Evolutionary conservation across 1,140 invertebrate genomes (phyloP).

Genomic region (Thereuonema tuberculata): DNA sequence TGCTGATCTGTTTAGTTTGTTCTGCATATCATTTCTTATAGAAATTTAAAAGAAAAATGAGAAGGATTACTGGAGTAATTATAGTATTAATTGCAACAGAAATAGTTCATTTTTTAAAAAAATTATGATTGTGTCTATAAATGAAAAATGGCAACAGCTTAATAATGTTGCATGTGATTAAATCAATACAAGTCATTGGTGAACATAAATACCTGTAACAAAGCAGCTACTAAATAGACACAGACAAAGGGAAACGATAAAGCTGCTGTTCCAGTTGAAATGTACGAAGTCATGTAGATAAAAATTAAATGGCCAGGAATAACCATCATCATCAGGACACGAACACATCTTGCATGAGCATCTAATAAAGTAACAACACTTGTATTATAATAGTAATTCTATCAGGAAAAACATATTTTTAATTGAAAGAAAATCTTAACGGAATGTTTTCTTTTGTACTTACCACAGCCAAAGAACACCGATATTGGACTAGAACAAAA

Average conservation of each 20-base stretch:
- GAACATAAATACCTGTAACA: slow-evolving; percentile 37
- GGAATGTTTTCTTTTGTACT: slow-evolving; percentile 6
- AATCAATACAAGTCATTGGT: no score
- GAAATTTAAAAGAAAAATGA: no score
- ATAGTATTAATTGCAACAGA: no score
- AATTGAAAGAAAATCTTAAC: background rate
- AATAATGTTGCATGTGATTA: no score
- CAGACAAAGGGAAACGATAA: slow-evolving; percentile 33
- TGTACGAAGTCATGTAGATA: slow-evolving; percentile 36
- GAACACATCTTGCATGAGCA: slow-evolving; percentile 32
- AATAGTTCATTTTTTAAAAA: no score
- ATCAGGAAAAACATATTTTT: slow-evolving; percentile 13
- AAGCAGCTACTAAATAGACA: slow-evolving; percentile 35
- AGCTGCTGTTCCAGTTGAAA: slow-evolving; percentile 33
- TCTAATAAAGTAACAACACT: slow-evolving; percentile 13
- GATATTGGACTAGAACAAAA: slow-evolving; percentile 19
- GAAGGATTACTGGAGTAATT: no score
- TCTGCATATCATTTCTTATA: no score
- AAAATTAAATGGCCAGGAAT: slow-evolving; percentile 47
- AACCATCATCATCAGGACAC: slow-evolving; percentile 47
- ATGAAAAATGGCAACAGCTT: no score
- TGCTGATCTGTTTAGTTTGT: no score
- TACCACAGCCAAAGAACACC: slow-evolving; percentile 23
- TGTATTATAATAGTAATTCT: background rate
- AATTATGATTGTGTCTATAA: no score